Conservation (phyloP, 2,888 invertebrate genomes). For the Macropis europaea region DNA sequence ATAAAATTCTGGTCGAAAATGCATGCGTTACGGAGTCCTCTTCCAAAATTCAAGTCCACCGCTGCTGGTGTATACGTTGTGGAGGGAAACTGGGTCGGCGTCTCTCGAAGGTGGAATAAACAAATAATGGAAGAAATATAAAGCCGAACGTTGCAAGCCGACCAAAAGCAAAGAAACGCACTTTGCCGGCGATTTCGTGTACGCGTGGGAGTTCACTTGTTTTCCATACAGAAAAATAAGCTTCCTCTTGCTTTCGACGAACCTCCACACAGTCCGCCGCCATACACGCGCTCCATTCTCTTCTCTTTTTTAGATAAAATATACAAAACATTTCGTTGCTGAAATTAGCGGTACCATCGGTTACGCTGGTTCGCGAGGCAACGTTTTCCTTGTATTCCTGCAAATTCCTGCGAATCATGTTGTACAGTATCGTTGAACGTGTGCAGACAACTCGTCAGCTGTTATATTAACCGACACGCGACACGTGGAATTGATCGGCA, state of each 20-base stretch:
- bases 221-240: constrained; percentile 23
- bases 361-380: too few species aligned
- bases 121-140: constrained; percentile 50
- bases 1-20: constrained; percentile 22
- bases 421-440: constrained; percentile 4
- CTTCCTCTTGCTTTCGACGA: background rate
- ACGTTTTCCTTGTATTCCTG: background rate
- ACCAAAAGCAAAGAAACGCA: constrained; percentile 42
- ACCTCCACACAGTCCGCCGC: background rate
- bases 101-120: constrained; percentile 53
- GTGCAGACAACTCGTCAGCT: constrained; percentile 17
- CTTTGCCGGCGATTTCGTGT: constrained; percentile 30
- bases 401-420: constrained; percentile 12
- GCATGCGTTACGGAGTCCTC: constrained; percentile 22
- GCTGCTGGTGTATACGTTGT: background rate
- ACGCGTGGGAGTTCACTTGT: constrained; percentile 22
- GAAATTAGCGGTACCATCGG: too few species aligned
- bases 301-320: background rate
- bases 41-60: constrained; percentile 43
- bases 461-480: constrained; percentile 37
- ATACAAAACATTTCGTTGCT: background rate
- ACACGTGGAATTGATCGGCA: constrained; percentile 43
- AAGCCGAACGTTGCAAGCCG: constrained; percentile 33
- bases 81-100: constrained; percentile 45
- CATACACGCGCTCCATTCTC: background rate